Percentiles rank a stretch among this genome's conserved stretches.
phyloP scores from a whole-genome alignment of 2,888 invertebrate species.

The Tenthredo scrophulariae region DNA sequence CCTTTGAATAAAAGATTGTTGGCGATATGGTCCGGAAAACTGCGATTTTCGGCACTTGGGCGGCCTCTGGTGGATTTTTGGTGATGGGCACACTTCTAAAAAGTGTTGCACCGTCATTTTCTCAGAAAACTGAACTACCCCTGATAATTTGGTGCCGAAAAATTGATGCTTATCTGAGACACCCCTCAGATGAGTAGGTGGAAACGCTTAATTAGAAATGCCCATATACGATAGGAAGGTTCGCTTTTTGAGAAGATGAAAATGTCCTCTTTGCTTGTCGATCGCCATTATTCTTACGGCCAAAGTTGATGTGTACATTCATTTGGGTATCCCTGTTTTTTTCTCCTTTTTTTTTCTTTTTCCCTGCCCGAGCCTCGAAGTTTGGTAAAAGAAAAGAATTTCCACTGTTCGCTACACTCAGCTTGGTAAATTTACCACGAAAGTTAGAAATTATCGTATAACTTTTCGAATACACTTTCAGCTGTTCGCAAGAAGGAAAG shows the following conservation, averaged over 20 bases:
- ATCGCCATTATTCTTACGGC: background rate
- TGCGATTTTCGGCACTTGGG: no score
- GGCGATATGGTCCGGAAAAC: no score
- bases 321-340: background rate
- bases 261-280: background rate
- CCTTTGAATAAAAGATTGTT: no score
- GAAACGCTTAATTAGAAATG: no score
- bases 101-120: no score
- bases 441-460: conserved; percentile 42
- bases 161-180: no score
- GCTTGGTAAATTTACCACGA: conserved; percentile 11
- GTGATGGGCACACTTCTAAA: no score
- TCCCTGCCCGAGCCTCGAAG: background rate
- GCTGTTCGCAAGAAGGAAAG: conserved; percentile 13
- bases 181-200: no score
- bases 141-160: no score
- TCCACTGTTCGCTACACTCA: background rate
- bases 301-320: background rate
- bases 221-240: background rate
- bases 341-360: background rate
- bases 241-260: background rate
- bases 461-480: conserved; percentile 32
- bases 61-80: no score
- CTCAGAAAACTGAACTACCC: no score
- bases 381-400: background rate